These are phyloP conservation scores for Sphenodon punctatus DNA, from an alignment of 2,797 vertebrate genomes.

Conservation along the genomic window DNA sequence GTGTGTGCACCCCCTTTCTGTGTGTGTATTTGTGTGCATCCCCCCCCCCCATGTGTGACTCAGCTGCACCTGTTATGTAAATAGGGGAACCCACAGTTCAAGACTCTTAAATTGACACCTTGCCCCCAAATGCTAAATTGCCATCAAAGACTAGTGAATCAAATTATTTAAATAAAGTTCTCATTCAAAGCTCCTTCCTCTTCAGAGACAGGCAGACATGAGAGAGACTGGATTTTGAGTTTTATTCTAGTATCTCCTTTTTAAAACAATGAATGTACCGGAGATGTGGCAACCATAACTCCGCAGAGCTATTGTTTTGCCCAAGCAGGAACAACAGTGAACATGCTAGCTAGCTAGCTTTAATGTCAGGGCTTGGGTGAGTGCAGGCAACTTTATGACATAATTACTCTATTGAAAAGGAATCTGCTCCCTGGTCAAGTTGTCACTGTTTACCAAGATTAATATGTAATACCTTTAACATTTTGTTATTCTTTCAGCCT, in stretches of 20 bases:
- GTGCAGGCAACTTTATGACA: neutral
- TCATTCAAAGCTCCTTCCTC: neutral
- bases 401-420: neutral
- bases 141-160: too few relatives aligned
- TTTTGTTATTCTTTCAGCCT: neutral
- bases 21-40: too few relatives aligned
- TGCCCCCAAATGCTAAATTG: neutral
- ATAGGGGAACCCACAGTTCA: neutral
- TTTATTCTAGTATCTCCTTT: neutral
- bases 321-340: neutral
- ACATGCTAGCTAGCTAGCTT: neutral
- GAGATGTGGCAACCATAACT: rapidly evolving
- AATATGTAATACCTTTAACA: constrained; percentile 3
- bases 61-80: too few relatives aligned
- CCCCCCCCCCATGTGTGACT: too few relatives aligned
- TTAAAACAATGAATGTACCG: neutral
- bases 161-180: neutral
- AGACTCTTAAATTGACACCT: neutral
- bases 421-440: neutral
- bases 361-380: neutral
- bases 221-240: rapidly evolving
- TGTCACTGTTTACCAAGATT: neutral
- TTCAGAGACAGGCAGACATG: neutral
- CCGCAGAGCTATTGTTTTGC: neutral
- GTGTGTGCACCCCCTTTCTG: too few relatives aligned